Evolutionary conservation across 2,113 vertebrate species (phyloP), one percentile per base, ranked within the genome.

Genomic region (Drymodes brunneopygia): DNA sequence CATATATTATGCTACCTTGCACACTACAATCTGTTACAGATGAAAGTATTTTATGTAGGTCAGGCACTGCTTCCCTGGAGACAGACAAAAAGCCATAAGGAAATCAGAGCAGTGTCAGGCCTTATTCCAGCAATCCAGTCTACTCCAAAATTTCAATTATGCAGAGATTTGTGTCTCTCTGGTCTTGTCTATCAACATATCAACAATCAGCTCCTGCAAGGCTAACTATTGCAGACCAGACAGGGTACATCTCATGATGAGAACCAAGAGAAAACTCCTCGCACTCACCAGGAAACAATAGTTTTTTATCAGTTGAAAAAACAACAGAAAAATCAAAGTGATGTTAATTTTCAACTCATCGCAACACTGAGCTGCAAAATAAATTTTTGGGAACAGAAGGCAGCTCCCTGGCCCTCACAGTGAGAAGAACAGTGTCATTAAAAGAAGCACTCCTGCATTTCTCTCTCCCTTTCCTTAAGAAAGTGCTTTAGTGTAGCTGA

Each of bases 31-130:
- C 71, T 93, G 88, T 42, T 79, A 57, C 56, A 88, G 61, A 92
- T 60, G 33, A 53, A 95, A 92, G 80, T 81, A 35, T 54, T 88
- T 82, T 92, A 97, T 91, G 61, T 94, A 95, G 86, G 93, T 91
- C 95, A 95, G 83, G 61, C 47, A 77, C 29, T 45, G 64, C 71
- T 75, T 95, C 86, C 67, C 74, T 57, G 58, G 67, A 95, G 81
- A 83, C 71, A 25, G 45, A 87, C 70, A 82, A 73, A 88, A 71
- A 90, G 29, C 58, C 57, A 8, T 18, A 11, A 69, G 81, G 81
- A 93, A 89, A 95, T 53, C 56, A 92, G 75, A 95, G 57, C 45
- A 53, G 66, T 25, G 69, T 17, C 11, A 3, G 81, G 61, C 48
- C 81, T 73, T 44, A 75, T 72, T 93, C 64, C 79, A 88, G 27